These are phyloP conservation scores for Parapristionchus giblindavisi DNA, from an alignment of 2,888 invertebrate genomes.

Conservation along the genomic window DNA sequence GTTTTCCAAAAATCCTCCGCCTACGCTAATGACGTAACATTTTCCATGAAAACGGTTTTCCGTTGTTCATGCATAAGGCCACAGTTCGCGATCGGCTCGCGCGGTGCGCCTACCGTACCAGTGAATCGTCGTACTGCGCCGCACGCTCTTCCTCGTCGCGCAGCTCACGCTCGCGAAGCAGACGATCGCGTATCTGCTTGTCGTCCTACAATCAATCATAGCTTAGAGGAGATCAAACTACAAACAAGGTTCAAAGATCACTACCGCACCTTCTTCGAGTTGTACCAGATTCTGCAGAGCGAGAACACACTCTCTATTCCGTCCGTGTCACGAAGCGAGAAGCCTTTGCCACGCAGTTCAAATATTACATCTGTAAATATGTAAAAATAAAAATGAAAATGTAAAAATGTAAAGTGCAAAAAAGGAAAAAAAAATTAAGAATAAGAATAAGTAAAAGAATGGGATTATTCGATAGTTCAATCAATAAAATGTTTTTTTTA, in stretches of 20 bases:
- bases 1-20: no score
- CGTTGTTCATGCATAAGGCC: no score
- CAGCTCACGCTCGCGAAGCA: constrained; percentile 17
- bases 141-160: constrained; percentile 30
- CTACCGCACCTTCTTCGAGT: constrained; percentile 50
- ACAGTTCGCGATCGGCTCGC: no score
- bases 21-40: no score
- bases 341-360: constrained; percentile 66
- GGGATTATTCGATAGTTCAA: background rate
- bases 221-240: background rate
- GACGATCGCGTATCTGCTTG: constrained; percentile 9
- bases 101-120: constrained; percentile 10
- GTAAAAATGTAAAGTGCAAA: background rate
- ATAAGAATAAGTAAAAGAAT: background rate
- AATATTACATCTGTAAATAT: constrained; percentile 56
- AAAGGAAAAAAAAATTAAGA: background rate
- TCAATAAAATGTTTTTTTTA: background rate
- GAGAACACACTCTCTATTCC: constrained; percentile 55
- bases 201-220: constrained; percentile 30
- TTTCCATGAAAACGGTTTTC: no score
- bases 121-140: constrained; percentile 24
- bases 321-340: constrained; percentile 58
- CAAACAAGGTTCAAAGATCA: background rate
- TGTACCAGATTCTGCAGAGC: constrained; percentile 64
- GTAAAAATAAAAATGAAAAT: background rate